A percentile compares a stretch with the other conserved stretches of the same genome.
These are phyloP conservation scores for Dendrolimus kikuchii DNA, from an alignment of 1,140 invertebrate genomes.

Conservation along the genomic window DNA sequence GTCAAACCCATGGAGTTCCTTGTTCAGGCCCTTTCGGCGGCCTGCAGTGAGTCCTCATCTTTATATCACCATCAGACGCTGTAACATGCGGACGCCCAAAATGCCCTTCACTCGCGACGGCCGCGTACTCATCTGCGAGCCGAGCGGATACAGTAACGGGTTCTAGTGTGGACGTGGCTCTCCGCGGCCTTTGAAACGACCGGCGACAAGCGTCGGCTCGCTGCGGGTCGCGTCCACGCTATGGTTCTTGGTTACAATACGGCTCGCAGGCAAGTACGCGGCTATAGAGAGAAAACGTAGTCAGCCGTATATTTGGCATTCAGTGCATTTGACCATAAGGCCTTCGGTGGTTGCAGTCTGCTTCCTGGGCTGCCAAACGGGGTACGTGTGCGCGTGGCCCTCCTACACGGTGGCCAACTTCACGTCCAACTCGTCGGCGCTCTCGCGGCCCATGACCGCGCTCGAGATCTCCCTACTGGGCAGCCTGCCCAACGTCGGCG, in stretches of 20 bases:
- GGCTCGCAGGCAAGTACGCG: too few species aligned
- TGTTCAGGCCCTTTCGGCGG: not conserved
- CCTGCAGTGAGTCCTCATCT: slow-evolving; percentile 5
- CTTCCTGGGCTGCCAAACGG: slow-evolving; percentile 23
- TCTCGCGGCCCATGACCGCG: slow-evolving; percentile 34
- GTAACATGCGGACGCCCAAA: too few species aligned
- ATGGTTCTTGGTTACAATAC: too few species aligned
- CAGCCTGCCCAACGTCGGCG: slow-evolving; percentile 38
- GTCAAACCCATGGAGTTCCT: slow-evolving; percentile 1
- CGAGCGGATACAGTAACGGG: too few species aligned
- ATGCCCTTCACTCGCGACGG: too few species aligned
- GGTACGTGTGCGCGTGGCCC: slow-evolving; percentile 38
- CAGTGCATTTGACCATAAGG: not conserved
- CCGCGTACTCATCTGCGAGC: too few species aligned
- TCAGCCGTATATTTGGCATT: too few species aligned
- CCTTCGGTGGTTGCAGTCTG: slow-evolving; percentile 17
- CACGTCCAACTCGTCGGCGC: slow-evolving; percentile 25
- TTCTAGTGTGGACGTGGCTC: too few species aligned
- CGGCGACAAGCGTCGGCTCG: too few species aligned
- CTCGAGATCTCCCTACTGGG: slow-evolving; percentile 44
- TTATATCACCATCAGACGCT: not conserved
- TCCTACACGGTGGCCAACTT: slow-evolving; percentile 38
- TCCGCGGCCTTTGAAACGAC: too few species aligned
- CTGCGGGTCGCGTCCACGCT: too few species aligned
- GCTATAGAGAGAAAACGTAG: too few species aligned